phyloP scores from a whole-genome alignment of 2,888 invertebrate genomes.

The Drosophila paranaensis region DNA sequence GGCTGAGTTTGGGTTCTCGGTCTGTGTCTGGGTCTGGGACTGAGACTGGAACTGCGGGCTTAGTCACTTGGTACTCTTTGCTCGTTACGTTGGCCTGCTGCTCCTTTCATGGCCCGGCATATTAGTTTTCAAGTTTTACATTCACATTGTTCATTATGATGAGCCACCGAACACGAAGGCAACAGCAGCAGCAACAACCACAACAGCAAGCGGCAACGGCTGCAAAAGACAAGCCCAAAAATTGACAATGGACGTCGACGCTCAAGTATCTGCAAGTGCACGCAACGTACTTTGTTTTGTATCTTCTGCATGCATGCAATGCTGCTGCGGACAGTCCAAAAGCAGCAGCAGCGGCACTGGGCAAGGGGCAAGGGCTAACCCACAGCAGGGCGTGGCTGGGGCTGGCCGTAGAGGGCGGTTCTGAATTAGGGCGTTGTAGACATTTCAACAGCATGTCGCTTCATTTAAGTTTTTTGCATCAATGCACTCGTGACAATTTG shows the following conservation, averaged over 20 bases:
- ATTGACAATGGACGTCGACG: conserved; percentile 65
- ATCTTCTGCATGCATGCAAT: conserved; percentile 52
- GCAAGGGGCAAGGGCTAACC: conserved; percentile 41
- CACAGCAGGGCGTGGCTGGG: conserved; percentile 1
- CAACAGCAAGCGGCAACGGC: conserved; percentile 16
- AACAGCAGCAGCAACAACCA: conserved; percentile 14
- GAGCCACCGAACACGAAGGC: conserved; percentile 63
- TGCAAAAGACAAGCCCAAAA: conserved; percentile 53
- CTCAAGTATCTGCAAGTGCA: conserved; percentile 77
- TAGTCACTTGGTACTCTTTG: conserved; percentile 63
- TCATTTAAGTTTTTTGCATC: conserved; percentile 81
- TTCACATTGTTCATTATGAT: conserved; percentile 72
- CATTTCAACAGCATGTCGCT: conserved; percentile 80
- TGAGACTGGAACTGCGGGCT: conserved; percentile 64
- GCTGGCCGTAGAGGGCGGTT: conserved; percentile 14
- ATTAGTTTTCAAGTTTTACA: conserved; percentile 70
- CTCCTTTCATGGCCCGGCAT: conserved; percentile 66
- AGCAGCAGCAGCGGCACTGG: neutral
- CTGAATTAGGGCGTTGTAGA: conserved; percentile 66
- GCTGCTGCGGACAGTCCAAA: conserved; percentile 24
- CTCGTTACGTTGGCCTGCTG: conserved; percentile 47
- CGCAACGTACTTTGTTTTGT: conserved; percentile 63
- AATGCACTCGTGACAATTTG: conserved; percentile 81
- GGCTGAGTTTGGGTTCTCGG: conserved; percentile 18
- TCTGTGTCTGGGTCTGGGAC: conserved; percentile 47